Percentiles rank a stretch among this genome's conserved stretches.
phyloP scores from a whole-genome alignment of 2,113 vertebrate genomes.

The Plestiodon gilberti region DNA sequence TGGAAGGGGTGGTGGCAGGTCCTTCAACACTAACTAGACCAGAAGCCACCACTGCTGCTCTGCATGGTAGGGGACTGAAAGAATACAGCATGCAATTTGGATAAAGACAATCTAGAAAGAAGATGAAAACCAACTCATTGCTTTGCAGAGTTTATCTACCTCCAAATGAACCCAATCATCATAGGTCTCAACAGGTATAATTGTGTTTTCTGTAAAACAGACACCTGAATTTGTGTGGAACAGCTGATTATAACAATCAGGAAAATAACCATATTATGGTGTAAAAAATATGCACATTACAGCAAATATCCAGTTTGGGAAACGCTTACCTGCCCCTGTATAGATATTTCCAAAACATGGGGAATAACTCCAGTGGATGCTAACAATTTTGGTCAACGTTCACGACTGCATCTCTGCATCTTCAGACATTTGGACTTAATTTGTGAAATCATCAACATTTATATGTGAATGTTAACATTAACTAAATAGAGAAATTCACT shows the following conservation, averaged over 20 bases:
- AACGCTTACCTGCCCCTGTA: no score
- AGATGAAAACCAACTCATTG: not conserved
- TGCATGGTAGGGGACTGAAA: not conserved
- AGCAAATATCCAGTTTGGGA: no score
- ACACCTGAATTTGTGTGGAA: not conserved
- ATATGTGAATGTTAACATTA: not conserved
- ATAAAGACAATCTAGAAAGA: not conserved
- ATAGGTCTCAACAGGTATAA: no score
- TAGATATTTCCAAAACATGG: no score
- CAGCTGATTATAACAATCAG: not conserved
- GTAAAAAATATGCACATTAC: no score
- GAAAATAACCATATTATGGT: not conserved
- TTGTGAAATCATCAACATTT: not conserved
- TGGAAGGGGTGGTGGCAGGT: no score
- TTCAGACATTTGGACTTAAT: not conserved
- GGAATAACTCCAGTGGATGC: not conserved
- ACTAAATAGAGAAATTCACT: not conserved
- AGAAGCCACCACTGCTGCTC: not conserved
- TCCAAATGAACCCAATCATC: not conserved
- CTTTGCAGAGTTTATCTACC: not conserved
- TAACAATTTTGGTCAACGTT: not conserved
- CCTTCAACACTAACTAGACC: not conserved
- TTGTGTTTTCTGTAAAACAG: not conserved
- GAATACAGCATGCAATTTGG: not conserved
- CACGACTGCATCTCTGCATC: not conserved